Evolutionary conservation across 2,113 vertebrate species (phyloP).

Genomic region (Catharus fuscescens): DNA sequence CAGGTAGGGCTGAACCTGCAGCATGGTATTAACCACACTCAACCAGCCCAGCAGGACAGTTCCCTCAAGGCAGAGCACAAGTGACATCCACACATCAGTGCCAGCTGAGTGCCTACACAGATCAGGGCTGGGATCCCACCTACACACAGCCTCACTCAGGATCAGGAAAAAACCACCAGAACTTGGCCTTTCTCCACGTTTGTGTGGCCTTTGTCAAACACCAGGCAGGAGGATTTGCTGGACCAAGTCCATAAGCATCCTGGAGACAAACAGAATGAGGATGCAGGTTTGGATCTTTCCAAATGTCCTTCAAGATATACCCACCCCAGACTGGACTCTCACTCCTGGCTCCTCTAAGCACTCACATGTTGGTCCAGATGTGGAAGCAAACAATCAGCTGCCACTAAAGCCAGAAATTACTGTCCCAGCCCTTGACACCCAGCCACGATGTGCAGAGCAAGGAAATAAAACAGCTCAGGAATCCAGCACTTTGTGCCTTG

Average conservation of each 20-base stretch:
- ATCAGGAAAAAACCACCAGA: not conserved
- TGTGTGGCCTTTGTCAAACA: not conserved
- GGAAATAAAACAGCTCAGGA: not conserved
- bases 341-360: not conserved
- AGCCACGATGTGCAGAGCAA: rapidly evolving
- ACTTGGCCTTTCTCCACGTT: not conserved
- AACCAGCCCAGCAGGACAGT: not conserved
- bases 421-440: not conserved
- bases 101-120: not conserved
- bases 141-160: rapidly evolving
- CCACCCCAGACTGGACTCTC: not conserved
- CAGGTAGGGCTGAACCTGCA: not conserved
- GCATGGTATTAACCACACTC: not conserved
- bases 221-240: not conserved
- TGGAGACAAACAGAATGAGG: not conserved
- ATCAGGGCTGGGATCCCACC: not conserved
- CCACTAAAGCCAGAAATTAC: slow-evolving; percentile 1
- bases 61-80: not conserved
- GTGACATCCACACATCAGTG: rapidly evolving
- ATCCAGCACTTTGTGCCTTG: not conserved
- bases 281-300: not conserved
- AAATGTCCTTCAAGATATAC: not conserved
- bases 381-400: not conserved
- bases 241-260: not conserved
- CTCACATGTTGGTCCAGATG: not conserved